Evolutionary conservation across 2,888 invertebrate genomes (phyloP).

Genomic region (Chloroclystis v-ata): DNA sequence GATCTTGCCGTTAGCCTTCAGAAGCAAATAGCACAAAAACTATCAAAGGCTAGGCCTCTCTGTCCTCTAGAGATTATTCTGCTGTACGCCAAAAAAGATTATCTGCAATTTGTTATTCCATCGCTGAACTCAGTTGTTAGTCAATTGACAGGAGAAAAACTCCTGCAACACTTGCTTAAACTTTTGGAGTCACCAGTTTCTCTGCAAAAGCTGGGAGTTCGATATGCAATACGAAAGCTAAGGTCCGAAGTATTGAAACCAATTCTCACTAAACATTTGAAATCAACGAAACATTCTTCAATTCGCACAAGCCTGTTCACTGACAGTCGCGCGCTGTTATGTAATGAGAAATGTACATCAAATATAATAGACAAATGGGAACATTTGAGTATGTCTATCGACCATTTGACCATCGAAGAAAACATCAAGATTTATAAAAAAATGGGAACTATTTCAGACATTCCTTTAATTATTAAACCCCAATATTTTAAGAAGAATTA

Average conservation of each 20-base stretch:
- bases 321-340: conserved; percentile 36
- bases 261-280: conserved; percentile 41
- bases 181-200: conserved; percentile 46
- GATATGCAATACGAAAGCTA: conserved; percentile 40
- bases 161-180: conserved; percentile 34
- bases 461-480: conserved; percentile 35
- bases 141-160: conserved; percentile 39
- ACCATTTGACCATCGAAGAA: conserved; percentile 42
- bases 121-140: conserved; percentile 51
- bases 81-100: conserved; percentile 57
- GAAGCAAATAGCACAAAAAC: conserved; percentile 50
- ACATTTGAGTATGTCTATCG: conserved; percentile 42
- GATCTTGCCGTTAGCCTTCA: conserved; percentile 39
- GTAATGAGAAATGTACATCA: conserved; percentile 33
- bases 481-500: conserved; percentile 43
- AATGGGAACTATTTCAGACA: conserved; percentile 30
- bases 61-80: conserved; percentile 42
- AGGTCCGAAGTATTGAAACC: conserved; percentile 36
- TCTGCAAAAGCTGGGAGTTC: conserved; percentile 49
- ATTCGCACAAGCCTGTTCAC: conserved; percentile 44
- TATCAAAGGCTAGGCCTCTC: conserved; percentile 53
- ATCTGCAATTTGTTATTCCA: conserved; percentile 51
- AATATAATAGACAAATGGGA: conserved; percentile 39
- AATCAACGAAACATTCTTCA: conserved; percentile 40
- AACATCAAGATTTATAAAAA: conserved; percentile 40